Base-by-base conservation (phyloP, 2,113 vertebrate genomes). In the Aptenodytes forsteri region DNA sequence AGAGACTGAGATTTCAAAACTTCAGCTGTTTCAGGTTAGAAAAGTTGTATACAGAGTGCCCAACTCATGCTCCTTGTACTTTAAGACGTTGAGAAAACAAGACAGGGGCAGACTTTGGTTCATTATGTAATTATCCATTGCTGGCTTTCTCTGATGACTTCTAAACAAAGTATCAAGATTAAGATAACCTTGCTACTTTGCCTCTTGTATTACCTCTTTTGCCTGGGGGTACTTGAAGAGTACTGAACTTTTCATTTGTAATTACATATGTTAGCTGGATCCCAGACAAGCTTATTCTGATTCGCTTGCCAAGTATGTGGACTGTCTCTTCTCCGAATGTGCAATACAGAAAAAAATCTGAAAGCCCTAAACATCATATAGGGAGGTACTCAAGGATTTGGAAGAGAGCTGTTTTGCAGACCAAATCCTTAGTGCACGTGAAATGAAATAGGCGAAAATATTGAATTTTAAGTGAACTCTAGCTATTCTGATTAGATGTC, bases 31-130 rank as follows among this genome's bases (percentile, higher is more conserved):
- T 58, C 70, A 83, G 55, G 13, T 44, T 8, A 75, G 40, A 73
- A 30, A 52, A 10, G 2, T 70, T 66, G 20, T n/a, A 16, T 34
- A 13, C 1, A 58, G 20, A 42, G 9, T 1, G 1, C 12, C 13
- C 26, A 70, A 34, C 7, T 16, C 25, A 32, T 20, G 14, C 10
- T 49, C 10, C 14, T 71, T 50, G 5, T 40, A 22, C 40, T 58
- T 93, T 70, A 59, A 77, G 14, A 46, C 20, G 47, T 12, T 23
- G 20, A 81, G 56, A 61, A 77, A 81, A 83, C 7, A 65, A 38
- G 34, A 19, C 10, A 8, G 10, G 12, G 8, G 47, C 18, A 75
- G n/a, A 26, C 2, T 81, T 62, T 34, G 32, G 22, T 76, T 75
- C 12, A 61, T 22, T n/a, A 23, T 23, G 20, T 20, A 56, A 66